These are phyloP conservation scores for Hydropsyche tenuis DNA, from an alignment of 1,140 invertebrate genomes.

Conservation along the genomic window DNA sequence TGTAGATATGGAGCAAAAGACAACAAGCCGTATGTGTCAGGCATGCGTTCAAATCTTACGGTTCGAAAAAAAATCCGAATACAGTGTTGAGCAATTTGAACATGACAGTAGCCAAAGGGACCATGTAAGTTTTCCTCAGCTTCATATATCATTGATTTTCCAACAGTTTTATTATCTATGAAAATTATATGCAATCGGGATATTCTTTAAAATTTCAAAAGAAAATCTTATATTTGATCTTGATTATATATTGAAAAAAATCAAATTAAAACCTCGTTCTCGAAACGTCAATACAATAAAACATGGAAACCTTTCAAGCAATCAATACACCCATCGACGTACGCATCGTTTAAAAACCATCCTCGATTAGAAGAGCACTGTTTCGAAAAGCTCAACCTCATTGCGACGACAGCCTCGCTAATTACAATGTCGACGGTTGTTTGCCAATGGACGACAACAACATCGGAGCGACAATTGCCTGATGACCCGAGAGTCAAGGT, in stretches of 20 bases:
- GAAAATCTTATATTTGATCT: too few species aligned
- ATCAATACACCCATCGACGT: too few species aligned
- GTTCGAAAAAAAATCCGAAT: constrained; percentile 80
- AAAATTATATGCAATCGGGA: too few species aligned
- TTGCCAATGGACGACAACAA: constrained; percentile 3
- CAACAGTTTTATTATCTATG: too few species aligned
- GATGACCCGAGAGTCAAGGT: constrained; percentile 32
- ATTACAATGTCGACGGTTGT: constrained; percentile 16
- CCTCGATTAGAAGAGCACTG: neutral
- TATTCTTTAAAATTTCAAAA: too few species aligned
- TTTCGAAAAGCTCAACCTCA: neutral
- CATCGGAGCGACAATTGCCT: constrained; percentile 1
- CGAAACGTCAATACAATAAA: too few species aligned
- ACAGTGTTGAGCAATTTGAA: constrained; percentile 85
- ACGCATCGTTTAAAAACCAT: too few species aligned
- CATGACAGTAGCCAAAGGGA: constrained; percentile 90
- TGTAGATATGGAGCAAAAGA: constrained; percentile 64
- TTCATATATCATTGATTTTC: too few species aligned
- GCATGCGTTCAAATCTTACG: constrained; percentile 86
- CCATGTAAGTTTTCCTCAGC: constrained; percentile 88
- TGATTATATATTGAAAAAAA: too few species aligned
- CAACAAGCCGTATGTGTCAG: constrained; percentile 84
- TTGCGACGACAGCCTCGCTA: neutral
- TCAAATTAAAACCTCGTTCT: too few species aligned
- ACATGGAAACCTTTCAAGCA: too few species aligned